Base-by-base conservation (phyloP, 2,113 vertebrate genomes). In the Dolichallabes microphthalmus region DNA sequence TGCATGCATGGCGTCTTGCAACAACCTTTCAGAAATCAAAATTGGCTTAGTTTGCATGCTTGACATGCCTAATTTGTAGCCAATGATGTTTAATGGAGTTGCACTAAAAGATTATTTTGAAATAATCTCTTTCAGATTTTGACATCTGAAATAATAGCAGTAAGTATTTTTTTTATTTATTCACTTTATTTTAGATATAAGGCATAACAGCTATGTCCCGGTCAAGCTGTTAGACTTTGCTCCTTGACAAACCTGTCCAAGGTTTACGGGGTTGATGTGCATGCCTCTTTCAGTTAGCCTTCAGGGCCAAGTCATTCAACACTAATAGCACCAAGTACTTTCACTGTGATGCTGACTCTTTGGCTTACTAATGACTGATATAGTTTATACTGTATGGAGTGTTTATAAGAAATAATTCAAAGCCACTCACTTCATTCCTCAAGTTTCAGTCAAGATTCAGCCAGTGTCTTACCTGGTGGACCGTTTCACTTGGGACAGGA, bases 391-490 rank as follows among this genome's bases (percentile, higher is more conserved):
- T n/a, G n/a, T n/a, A 50, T 2, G 39, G 11, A 74, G 39, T 74
- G 39, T 50, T 74, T 74, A 74, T 45, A 25, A 45, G 39, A 74
- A 74, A 50, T 53, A 22, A 57, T 57, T 9, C 3, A 57, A 77
- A 77, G 52, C 25, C 75, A 76, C 13, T 55, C 52, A 27, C n/a
- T 55, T 25, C 17, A 27, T 76, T 76, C 9, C 22, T 14, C n/a
- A 76, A 8, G n/a, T 76, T 52, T 55, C 27, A 77, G 75, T 57
- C n/a, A 53, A 19, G n/a, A 58, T 77, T 76, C 50, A 76, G 15
- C 27, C 45, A n/a, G n/a, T 27, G 52, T 53, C 25, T 6, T 14
- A 77, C 17, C 5, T 57, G 17, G 17, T 32, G 27, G 53, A 32
- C 53, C 53, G 11, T 13, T 55, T 76, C 50, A 52, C 52, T 53